Percentiles rank a stretch among this genome's conserved stretches.
phyloP scores from a whole-genome alignment of 2,888 invertebrate species.

The Lasioglossum villosulum region DNA sequence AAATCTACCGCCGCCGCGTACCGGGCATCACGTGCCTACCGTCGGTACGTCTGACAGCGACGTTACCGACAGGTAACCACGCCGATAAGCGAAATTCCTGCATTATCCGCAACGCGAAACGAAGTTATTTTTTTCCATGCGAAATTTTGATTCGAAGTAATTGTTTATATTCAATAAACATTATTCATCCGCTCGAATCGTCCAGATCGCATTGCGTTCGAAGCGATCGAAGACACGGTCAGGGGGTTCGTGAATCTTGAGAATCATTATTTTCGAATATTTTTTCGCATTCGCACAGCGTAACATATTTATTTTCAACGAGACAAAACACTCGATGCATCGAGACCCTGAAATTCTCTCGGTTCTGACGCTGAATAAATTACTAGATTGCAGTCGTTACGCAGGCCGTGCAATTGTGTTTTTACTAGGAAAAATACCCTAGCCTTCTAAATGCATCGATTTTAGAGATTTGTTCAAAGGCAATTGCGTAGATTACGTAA shows the following conservation, averaged over 20 bases:
- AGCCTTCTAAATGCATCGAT: neutral
- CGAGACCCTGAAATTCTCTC: slow-evolving; percentile 38
- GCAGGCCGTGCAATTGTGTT: neutral
- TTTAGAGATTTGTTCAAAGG: neutral
- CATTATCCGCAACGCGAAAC: neutral
- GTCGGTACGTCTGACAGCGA: neutral
- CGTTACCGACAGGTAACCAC: slow-evolving; percentile 13
- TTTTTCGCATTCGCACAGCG: neutral
- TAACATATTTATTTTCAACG: slow-evolving; percentile 11
- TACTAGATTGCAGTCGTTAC: neutral
- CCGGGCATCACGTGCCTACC: neutral
- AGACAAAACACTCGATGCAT: slow-evolving; percentile 18
- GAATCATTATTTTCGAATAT: neutral
- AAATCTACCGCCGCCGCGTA: neutral
- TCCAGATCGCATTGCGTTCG: slow-evolving; percentile 9
- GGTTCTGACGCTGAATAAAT: slow-evolving; percentile 36
- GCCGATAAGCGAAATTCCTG: slow-evolving; percentile 5
- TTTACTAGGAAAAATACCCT: neutral
- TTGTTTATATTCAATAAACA: neutral
- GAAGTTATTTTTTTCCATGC: neutral
- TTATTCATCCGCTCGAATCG: slow-evolving; percentile 1
- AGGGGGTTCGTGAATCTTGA: neutral
- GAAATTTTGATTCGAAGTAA: neutral
- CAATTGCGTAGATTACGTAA: neutral
- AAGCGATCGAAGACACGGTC: neutral